Evolutionary conservation across 2,888 invertebrate genomes (phyloP), one percentile per base, ranked within the genome.

Genomic region (Eupithecia inturbata): DNA sequence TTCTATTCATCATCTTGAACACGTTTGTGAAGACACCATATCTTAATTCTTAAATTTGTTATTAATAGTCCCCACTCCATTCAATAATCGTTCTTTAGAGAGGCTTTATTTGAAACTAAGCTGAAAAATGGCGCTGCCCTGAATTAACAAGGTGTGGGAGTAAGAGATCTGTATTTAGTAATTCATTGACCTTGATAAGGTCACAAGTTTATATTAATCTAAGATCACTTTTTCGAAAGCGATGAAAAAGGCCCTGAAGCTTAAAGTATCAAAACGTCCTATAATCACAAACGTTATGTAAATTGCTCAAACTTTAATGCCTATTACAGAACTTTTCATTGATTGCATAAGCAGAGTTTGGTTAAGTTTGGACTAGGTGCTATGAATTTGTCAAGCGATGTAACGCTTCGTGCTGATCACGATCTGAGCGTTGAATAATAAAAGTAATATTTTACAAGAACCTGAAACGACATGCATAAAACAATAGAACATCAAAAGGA

Each of bases 361-460:
- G 81, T 82, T 82, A 83, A 85, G 81, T 88, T 85, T 81, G 78
- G 85, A 85, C 83, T 79, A 85, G 82, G 83, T 85, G 82, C 82
- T 82, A 84, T 82, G 85, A 88, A 88, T 86, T 88, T 85, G 84
- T 88, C 86, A 87, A 80, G 79, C 79, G 76, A 77, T 64, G 62
- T 79, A 68, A 63, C n/a, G 68, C 68, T n/a, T 31, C 1, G 14
- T n/a, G n/a, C 19, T 16, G 12, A n/a, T 16, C 10, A 69, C 41
- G 5, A 68, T 39, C 33, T 66, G 36, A 69, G 73, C 72, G 73
- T 19, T 10, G 1, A 49, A n/a, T n/a, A 36, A 9, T 36, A 1
- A 53, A 10, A 53, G 7, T 22, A 10, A 12, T 12, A 53, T 22
- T 0, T 12, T 3, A 53, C 3, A 53, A 53, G 3, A 53, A 53